Evolutionary conservation across 2,888 invertebrate species (phyloP).

Genomic region (Lochmaea crataegi): DNA sequence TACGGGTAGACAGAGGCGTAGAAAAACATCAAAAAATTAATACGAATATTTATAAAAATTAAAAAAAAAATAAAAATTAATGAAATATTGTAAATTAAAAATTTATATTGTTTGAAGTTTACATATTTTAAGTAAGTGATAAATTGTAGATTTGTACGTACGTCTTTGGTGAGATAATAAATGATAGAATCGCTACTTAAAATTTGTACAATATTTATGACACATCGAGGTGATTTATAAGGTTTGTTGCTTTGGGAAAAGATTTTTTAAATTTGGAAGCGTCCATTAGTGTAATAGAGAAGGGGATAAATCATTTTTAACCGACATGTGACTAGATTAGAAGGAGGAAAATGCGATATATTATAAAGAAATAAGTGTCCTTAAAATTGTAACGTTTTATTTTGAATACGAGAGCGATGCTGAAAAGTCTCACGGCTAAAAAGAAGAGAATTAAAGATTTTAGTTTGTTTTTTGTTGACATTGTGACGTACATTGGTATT

Average conservation of each 20-base stretch:
- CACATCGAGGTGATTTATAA: slow-evolving; percentile 37
- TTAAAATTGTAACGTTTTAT: neutral
- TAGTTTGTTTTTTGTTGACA: no score
- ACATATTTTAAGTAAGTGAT: no score
- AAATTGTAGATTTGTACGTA: neutral
- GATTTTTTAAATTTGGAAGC: slow-evolving; percentile 14
- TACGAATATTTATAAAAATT: no score
- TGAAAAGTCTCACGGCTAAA: no score
- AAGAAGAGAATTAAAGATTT: no score
- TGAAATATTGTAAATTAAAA: no score
- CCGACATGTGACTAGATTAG: slow-evolving; percentile 17
- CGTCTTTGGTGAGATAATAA: slow-evolving; percentile 22
- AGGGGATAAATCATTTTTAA: slow-evolving; percentile 12
- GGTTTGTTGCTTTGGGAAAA: slow-evolving; percentile 18
- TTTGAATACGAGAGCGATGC: no score
- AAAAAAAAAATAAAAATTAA: no score
- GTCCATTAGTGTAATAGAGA: slow-evolving; percentile 18
- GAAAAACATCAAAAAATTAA: no score
- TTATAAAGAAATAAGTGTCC: neutral
- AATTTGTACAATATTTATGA: slow-evolving; percentile 40
- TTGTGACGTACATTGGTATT: no score
- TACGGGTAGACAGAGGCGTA: neutral
- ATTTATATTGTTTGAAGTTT: no score
- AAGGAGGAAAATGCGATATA: neutral
- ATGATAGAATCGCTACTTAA: slow-evolving; percentile 33